phyloP scores from a whole-genome alignment of 92 coral and sea anemone species.

The Isaurus tuberculatus region DNA sequence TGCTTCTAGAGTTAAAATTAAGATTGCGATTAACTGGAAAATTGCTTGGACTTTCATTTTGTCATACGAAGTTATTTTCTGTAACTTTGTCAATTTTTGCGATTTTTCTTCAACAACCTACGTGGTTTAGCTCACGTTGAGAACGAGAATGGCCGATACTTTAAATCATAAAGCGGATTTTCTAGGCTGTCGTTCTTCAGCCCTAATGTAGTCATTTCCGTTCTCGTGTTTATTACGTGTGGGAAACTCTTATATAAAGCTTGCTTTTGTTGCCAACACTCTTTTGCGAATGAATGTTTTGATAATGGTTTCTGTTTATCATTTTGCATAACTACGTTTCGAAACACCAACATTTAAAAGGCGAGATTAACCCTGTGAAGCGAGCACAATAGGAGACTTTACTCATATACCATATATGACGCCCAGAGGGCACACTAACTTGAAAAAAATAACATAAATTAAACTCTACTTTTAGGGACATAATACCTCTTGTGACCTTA shows the following conservation, averaged over 20 bases:
- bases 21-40: not conserved
- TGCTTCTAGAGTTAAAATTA: not conserved
- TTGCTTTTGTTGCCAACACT: slow-evolving; percentile 11
- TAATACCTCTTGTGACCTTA: not conserved
- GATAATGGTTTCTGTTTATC: slow-evolving; percentile 25
- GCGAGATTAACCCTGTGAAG: not conserved
- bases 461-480: not conserved
- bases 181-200: not conserved
- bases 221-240: not conserved
- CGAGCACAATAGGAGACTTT: not conserved
- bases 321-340: not conserved
- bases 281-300: not conserved
- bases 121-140: not conserved
- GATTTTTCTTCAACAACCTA: not conserved
- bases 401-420: not conserved
- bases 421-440: not conserved
- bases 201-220: slow-evolving; percentile 13
- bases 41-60: slow-evolving; percentile 6
- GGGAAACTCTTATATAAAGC: slow-evolving; percentile 28
- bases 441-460: not conserved
- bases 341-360: not conserved
- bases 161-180: not conserved
- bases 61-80: not conserved
- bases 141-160: too few relatives aligned
- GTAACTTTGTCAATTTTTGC: not conserved